Base-by-base conservation (phyloP, 1,140 invertebrate species). In the Rhagoletis zephyria region DNA sequence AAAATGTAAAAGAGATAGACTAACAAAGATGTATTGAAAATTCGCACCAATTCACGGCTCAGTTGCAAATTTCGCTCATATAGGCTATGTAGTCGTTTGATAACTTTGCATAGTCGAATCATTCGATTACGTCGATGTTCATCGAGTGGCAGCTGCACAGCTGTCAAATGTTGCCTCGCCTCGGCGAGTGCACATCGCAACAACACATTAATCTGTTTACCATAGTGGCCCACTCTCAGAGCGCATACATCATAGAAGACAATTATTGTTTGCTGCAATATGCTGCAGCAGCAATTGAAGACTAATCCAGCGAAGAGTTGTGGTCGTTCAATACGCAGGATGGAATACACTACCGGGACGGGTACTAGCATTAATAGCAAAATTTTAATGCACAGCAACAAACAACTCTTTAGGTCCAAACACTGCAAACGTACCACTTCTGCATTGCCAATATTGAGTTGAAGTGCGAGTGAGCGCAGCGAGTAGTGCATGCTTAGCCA, bases 301-400 rank as follows among this genome's bases (percentile, higher is more conserved):
- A 59, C 0, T 42, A 81, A 42, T 42, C 48, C 16, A 10, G 51
- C 74, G 5, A 81, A 10, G 1, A 81, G 48, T 81, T 10, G 48
- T 2, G 48, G 48, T 9, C 74, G 74, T 16, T 81, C 16, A 10
- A 3, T 19, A 81, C 74, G 56, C 56, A 56, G 30, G 14, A 19
- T 48, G 3, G 67, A 56, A 30, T 40, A 74, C 12, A 74, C 40
- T 6, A 67, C 5, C 9, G 65, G 65, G 0, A 77, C 12, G 4
- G 45, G 4, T 9, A n/a, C 3, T 10, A 10, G 9, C 48, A 16
- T 56, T 81, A 63, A 63, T 4, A 63, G 7, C 7, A 81, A 5
- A n/a, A 81, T 42, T 56, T 81, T 81, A n/a, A 14, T 19, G 51
- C 48, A 81, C n/a, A 81, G 1, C 16, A 81, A 81, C 48, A 81